Base-by-base conservation (phyloP, 2,888 invertebrate species). In the Heteromyza rotundicornis region DNA sequence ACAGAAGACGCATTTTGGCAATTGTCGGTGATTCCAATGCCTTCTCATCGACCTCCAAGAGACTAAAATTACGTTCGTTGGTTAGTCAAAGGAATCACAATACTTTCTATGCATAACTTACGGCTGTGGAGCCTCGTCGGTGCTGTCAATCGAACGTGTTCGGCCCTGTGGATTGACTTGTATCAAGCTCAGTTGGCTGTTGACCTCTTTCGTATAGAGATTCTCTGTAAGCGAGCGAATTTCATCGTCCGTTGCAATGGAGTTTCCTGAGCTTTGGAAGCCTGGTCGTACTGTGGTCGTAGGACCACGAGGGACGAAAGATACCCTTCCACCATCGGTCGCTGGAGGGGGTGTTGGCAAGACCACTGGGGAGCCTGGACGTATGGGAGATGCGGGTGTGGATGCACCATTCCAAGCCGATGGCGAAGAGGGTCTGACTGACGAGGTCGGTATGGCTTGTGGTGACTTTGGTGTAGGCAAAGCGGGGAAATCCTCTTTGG, bases 51-150 rank as follows among this genome's bases (percentile, higher is more conserved):
- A 92, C 86, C 16, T 85, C 85, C 44, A 94, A 80, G 62, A 94
- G 86, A 63, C 94, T 94, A 81, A 1, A 5, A 12, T 19, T 2
- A 19, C 32, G 12, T 8, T 19, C 23, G 2, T 7, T 17, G n/a
- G n/a, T n/a, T n/a, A 22, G 14, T 7, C 2, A 35, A 8, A n/a
- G n/a, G n/a, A n/a, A n/a, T n/a, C 20, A 47, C n/a, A n/a, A n/a
- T n/a, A n/a, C n/a, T n/a, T n/a, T n/a, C n/a, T n/a, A 23, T 14
- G 24, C 1, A 49, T 3, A 2, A 74, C 90, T 89, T 86, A 94
- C 93, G 91, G 90, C 70, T 86, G 82, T 23, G 92, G 88, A 7
- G 94, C 92, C 80, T 89, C 88, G 78, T 94, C 94, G 14, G 84
- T 86, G 57, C 83, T 84, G 16, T 89, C 89, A 54, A 87, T 86